phyloP scores from a whole-genome alignment of 2,113 vertebrate species.

The Dryoscopus gambensis region DNA sequence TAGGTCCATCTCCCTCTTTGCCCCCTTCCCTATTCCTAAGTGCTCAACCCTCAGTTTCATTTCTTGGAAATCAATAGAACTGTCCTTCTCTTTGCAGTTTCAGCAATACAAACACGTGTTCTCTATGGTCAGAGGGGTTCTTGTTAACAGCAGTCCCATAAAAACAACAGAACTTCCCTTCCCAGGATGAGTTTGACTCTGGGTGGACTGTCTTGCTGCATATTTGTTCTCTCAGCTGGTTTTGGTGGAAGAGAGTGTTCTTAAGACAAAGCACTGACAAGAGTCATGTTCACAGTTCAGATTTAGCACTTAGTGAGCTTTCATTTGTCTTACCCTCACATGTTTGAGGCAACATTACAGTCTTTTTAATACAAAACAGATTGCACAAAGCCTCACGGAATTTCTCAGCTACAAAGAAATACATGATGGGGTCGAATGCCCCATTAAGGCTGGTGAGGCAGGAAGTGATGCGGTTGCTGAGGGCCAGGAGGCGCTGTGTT shows the following conservation, averaged over 20 bases:
- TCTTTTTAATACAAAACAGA: conserved; percentile 78
- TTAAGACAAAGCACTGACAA: neutral
- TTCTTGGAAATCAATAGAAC: neutral
- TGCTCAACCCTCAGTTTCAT: neutral
- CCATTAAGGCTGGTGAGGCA: conserved; percentile 92
- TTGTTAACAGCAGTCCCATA: neutral
- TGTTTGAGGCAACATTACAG: conserved; percentile 70
- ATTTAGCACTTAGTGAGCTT: conserved; percentile 90
- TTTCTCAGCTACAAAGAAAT: conserved; percentile 94
- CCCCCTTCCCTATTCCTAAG: neutral
- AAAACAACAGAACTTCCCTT: neutral
- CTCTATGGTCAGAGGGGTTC: neutral
- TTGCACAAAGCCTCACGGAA: conserved; percentile 82
- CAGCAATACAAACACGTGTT: neutral
- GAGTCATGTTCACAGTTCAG: conserved; percentile 81
- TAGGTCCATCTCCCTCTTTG: neutral
- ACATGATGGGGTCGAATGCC: conserved; percentile 90
- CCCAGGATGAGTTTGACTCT: neutral
- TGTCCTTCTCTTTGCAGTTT: neutral
- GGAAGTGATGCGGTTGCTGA: conserved; percentile 91
- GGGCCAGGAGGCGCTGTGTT: conserved; percentile 76
- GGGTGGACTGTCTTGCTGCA: neutral
- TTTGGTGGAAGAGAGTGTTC: neutral
- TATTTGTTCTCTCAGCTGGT: neutral
- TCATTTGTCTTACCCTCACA: conserved; percentile 89